Conservation (phyloP, 1,140 invertebrate genomes). For the Oncopeltus fasciatus region DNA sequence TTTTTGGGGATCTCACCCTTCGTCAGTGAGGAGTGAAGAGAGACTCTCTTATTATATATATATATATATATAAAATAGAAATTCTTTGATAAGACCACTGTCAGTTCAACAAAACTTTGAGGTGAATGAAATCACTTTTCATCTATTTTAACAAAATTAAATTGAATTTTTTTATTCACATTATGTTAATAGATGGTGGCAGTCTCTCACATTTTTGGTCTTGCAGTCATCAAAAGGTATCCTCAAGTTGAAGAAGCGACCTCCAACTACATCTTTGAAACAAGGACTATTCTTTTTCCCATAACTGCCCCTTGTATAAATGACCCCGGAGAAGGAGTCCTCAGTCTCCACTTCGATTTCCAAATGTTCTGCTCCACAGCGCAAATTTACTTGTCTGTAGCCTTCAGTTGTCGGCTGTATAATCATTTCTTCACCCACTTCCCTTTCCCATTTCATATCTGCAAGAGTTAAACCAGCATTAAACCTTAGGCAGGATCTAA, state of each 20-base stretch:
- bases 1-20: too few species aligned
- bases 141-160: too few species aligned
- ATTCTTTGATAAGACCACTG: too few species aligned
- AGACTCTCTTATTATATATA: too few species aligned
- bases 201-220: constrained; percentile 36
- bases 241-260: constrained; percentile 36
- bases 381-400: constrained; percentile 36
- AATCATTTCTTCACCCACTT: constrained; percentile 36
- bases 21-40: too few species aligned
- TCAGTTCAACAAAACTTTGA: too few species aligned
- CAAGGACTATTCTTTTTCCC: constrained; percentile 36
- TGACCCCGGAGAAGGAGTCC: constrained; percentile 41
- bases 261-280: constrained; percentile 35
- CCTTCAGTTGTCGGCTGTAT: constrained; percentile 39
- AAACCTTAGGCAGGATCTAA: too few species aligned
- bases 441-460: constrained; percentile 33
- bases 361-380: constrained; percentile 40
- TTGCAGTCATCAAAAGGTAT: constrained; percentile 40
- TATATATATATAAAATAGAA: too few species aligned
- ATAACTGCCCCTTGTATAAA: constrained; percentile 44
- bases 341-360: constrained; percentile 36
- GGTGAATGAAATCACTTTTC: too few species aligned
- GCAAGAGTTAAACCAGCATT: too few species aligned
- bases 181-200: too few species aligned
- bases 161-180: too few species aligned